Conservation (phyloP, 2,888 invertebrate species). For the Ariolimax columbianus region DNA sequence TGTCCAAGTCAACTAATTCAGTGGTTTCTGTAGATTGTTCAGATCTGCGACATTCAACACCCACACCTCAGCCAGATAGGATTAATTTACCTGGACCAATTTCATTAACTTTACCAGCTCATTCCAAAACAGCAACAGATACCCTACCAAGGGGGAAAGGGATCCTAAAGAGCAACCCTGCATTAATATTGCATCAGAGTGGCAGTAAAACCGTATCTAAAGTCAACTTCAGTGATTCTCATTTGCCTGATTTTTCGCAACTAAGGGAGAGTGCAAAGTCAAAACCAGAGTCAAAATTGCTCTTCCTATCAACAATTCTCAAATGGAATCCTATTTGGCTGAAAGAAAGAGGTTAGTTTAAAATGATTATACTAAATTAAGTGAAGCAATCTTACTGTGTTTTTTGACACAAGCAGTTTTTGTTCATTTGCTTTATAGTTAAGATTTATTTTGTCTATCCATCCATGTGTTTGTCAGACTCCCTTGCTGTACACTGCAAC, state of each 20-base stretch:
- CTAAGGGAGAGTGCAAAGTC: constrained; percentile 19
- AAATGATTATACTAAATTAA: too few relatives aligned
- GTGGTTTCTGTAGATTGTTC: too few relatives aligned
- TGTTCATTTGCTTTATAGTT: too few relatives aligned
- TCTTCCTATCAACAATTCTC: constrained; percentile 51
- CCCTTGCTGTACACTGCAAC: too few relatives aligned
- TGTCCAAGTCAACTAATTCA: neutral
- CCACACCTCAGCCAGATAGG: neutral
- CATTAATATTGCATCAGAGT: too few relatives aligned
- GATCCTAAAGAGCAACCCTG: constrained; percentile 2
- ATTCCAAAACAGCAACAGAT: neutral
- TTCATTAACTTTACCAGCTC: neutral
- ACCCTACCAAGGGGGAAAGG: neutral
- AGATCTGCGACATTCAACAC: neutral
- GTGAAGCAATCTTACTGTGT: too few relatives aligned
- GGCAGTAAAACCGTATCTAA: neutral
- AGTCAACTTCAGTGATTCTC: constrained; percentile 15
- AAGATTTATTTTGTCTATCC: too few relatives aligned
- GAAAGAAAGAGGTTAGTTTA: constrained; percentile 57
- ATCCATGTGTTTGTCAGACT: too few relatives aligned
- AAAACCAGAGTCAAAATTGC: constrained; percentile 12
- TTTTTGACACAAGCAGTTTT: too few relatives aligned
- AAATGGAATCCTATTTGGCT: constrained; percentile 67
- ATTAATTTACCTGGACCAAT: neutral
- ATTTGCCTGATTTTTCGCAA: neutral